Evolutionary conservation across 2,113 vertebrate species (phyloP), one percentile per base, ranked within the genome.

Genomic region (Anarrhichthys ocellatus): DNA sequence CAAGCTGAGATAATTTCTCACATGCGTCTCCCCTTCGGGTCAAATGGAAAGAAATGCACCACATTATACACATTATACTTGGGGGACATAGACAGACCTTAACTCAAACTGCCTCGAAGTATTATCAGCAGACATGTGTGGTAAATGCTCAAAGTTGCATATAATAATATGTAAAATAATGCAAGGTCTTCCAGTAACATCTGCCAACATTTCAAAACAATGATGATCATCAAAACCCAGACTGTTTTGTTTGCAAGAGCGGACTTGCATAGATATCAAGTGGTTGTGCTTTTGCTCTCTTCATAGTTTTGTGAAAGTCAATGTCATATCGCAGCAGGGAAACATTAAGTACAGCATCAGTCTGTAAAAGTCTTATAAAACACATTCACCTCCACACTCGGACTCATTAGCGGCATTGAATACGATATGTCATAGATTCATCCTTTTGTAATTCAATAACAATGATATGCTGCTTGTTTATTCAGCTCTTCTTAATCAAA

Each of bases 1-100:
- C 56, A 50, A 66, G 63, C 44, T 77, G 70, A 80, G 67, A 69
- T 62, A 66, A 65, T 73, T 87, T 83, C 65, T 44, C 38, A 66
- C 50, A 81, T 65, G 73, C 66, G 36, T 76, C 74, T 64, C 29
- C 42, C 29, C 56, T 42, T 38, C 17, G 2, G 75, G 64, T 77
- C 74, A 73, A 69, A 86, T 50, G 42, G 40, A 71, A 72, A n/a
- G 50, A 63, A 75, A 76, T 71, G 24, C 42, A 50, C 9, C 17
- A 62, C 42, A 68, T 44, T 24, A 36, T 9, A 22, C 13, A 74
- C 2, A 34, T 36, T 54, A 7, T 24, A 56, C 13, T 22, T 17
- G 40, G 17, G 77, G 22, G 40, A 52, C 24, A 10, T 14, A 22
- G 40, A 0, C 11, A 54, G 14, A 27, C 5, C 6, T 20, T 4